phyloP scores from a whole-genome alignment of 2,797 vertebrate species.

The Sciurus vulgaris region DNA sequence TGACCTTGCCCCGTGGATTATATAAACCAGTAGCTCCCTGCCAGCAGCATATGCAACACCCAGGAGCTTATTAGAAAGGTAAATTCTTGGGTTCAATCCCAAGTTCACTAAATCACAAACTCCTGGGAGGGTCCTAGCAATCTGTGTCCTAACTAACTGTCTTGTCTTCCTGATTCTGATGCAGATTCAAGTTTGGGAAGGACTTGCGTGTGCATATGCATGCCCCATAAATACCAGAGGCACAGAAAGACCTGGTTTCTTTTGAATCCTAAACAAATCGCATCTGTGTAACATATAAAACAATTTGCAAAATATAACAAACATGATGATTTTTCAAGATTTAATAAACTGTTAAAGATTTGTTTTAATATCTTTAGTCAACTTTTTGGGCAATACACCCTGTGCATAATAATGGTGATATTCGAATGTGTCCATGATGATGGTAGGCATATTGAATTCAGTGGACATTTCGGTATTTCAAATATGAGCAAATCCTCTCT shows the following conservation, averaged over 20 bases:
- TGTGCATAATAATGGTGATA: neutral
- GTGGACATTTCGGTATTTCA: neutral
- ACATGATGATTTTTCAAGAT: constrained; percentile 40
- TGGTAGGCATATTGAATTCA: neutral
- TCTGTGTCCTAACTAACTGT: neutral
- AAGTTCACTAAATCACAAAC: neutral
- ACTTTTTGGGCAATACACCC: neutral
- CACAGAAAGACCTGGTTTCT: neutral
- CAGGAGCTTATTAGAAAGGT: neutral
- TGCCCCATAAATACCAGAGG: neutral
- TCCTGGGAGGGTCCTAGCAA: neutral
- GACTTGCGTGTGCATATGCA: neutral
- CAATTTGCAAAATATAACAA: constrained; percentile 7
- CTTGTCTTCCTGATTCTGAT: constrained; percentile 28
- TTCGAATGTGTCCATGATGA: neutral
- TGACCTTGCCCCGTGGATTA: neutral
- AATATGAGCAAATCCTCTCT: constrained; percentile 39
- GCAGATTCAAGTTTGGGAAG: neutral
- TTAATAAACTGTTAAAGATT: constrained; percentile 34
- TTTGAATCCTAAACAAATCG: constrained; percentile 46
- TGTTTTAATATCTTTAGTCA: constrained; percentile 48
- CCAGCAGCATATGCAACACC: neutral
- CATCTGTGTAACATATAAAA: neutral
- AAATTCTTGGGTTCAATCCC: neutral
- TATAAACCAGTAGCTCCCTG: neutral